Evolutionary conservation across 1,140 invertebrate species (phyloP).

Genomic region (Drosophila navojoa): DNA sequence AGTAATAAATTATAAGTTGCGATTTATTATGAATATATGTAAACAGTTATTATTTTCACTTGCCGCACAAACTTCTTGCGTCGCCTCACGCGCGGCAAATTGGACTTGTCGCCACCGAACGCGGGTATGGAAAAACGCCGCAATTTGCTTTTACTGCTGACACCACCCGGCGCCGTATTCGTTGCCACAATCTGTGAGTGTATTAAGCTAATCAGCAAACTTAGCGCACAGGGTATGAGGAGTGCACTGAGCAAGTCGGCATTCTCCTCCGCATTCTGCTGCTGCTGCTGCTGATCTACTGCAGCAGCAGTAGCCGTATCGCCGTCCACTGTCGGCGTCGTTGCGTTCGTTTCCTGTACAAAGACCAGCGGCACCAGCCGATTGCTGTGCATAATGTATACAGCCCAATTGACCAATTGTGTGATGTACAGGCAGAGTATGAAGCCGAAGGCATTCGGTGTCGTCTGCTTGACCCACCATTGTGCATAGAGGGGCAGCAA

Average conservation of each 20-base stretch:
- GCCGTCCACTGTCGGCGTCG: neutral
- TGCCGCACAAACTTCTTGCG: conserved; percentile 80
- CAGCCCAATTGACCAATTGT: conserved; percentile 88
- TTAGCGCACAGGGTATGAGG: conserved; percentile 91
- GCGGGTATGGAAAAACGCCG: conserved; percentile 70
- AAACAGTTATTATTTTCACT: conserved; percentile 27
- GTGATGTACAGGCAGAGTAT: conserved; percentile 91
- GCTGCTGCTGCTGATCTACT: neutral
- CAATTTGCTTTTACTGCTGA: conserved; percentile 78
- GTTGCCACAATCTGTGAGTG: conserved; percentile 96
- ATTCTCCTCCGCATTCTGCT: conserved; percentile 51
- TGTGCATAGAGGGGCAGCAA: conserved; percentile 92
- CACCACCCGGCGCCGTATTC: conserved; percentile 78
- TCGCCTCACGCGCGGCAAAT: conserved; percentile 57
- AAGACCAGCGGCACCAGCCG: conserved; percentile 63
- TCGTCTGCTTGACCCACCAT: conserved; percentile 96
- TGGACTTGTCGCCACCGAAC: conserved; percentile 66
- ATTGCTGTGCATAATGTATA: conserved; percentile 86
- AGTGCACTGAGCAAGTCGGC: conserved; percentile 83
- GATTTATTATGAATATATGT: no score
- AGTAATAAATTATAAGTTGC: no score
- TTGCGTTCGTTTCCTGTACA: conserved; percentile 32
- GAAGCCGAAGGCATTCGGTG: conserved; percentile 88
- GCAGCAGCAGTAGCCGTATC: neutral
- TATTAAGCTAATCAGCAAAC: conserved; percentile 92